Evolutionary conservation across 2,888 invertebrate species (phyloP), one percentile per base, ranked within the genome.

Genomic region (Troglohyphantes excavatus): DNA sequence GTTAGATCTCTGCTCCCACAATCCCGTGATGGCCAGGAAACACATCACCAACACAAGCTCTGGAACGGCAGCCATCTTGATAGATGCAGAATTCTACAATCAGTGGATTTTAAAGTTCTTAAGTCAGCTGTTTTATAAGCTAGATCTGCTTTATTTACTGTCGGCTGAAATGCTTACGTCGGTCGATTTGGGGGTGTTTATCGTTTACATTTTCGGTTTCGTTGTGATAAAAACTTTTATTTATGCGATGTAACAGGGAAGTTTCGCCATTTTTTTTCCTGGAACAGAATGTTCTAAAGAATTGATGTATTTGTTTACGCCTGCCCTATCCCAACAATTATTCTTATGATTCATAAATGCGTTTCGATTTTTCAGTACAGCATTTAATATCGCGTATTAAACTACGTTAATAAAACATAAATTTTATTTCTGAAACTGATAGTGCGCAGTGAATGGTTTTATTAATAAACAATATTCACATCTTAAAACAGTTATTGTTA

Each of bases 71-170:
- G 70, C 59, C 82, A 82, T 78, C 23, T 78, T 81, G 53, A 1
- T 68, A 17, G 26, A 26, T 19, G 23, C 21, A 26, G n/a, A 21
- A 13, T 59, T 21, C 11, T 19, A 39, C 19, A 19, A 27, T 72
- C 19, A 6, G 63, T 23, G 23, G 26, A n/a, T 3, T 19, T 26
- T 13, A 17, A 67, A 27, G 65, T 27, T 33, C 68, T 53, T 68
- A 27, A 29, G 26, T 82, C 82, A 82, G 82, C 82, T 61, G 26
- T 70, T 82, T 82, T 29, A 19, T 9, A 33, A 46, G 29, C n/a
- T 13, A 27, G 23, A 53, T 21, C 46, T 23, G 17, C 17, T 70
- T 72, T 61, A 61, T 61, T 23, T 82, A 59, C 72, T 72, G 27
- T 29, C 46, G 27, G 27, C 13, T 19, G 53, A 1, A 39, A 27